Evolutionary conservation across 2,888 invertebrate species (phyloP).

Genomic region (Sesia bembeciformis): DNA sequence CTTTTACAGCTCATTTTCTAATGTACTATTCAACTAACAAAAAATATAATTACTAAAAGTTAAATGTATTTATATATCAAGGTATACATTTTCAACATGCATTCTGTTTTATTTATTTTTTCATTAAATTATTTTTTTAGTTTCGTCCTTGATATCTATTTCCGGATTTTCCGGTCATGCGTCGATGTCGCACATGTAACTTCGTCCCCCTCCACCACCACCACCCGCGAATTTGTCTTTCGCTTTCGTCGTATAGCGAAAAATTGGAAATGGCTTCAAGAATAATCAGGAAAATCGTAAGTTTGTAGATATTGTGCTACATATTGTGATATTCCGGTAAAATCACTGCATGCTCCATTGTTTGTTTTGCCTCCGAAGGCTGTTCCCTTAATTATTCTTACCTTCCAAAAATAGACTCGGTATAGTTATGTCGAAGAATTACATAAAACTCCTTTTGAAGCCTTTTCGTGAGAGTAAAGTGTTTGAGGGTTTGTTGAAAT

Average conservation of each 20-base stretch:
- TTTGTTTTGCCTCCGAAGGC: constrained; percentile 20
- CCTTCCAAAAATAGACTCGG: constrained; percentile 64
- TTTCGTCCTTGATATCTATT: too few relatives aligned
- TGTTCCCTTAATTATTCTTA: constrained; percentile 34
- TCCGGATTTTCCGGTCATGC: constrained; percentile 63
- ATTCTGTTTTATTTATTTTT: too few relatives aligned
- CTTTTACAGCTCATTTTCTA: too few relatives aligned
- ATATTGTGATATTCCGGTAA: constrained; percentile 12
- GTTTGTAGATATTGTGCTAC: constrained; percentile 35
- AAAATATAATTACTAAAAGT: too few relatives aligned
- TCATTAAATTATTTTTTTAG: too few relatives aligned
- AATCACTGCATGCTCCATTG: constrained; percentile 41
- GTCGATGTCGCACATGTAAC: constrained; percentile 17
- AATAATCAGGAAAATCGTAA: constrained; percentile 73
- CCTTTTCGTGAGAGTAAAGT: constrained; percentile 70
- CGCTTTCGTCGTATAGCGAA: constrained; percentile 44
- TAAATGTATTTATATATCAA: too few relatives aligned
- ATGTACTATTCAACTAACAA: too few relatives aligned
- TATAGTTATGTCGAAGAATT: constrained; percentile 73
- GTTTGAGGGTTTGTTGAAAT: constrained; percentile 43
- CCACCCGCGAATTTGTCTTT: constrained; percentile 54
- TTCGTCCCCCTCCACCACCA: constrained; percentile 19
- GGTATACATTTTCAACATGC: too few relatives aligned
- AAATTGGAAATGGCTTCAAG: constrained; percentile 70
- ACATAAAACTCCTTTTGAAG: constrained; percentile 71